These are phyloP conservation scores for Melanotaenia boesemani DNA, from an alignment of 2,797 vertebrate genomes.

Conservation along the genomic window DNA sequence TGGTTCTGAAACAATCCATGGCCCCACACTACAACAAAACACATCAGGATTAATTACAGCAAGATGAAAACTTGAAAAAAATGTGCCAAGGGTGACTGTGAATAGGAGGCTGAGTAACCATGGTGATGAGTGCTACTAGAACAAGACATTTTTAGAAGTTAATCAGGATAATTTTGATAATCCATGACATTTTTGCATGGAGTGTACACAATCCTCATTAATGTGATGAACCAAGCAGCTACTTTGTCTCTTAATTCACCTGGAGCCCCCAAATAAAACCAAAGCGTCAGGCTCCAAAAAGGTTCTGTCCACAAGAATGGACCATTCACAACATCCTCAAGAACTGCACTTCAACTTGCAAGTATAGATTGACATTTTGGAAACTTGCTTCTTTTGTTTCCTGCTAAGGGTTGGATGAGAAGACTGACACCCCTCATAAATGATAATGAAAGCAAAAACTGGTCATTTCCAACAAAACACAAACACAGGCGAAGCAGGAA, in stretches of 20 bases:
- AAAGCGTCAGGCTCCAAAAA: slow-evolving; percentile 19
- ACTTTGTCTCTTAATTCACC: slow-evolving; percentile 8
- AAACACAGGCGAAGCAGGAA: slow-evolving; percentile 6
- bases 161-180: slow-evolving; percentile 23
- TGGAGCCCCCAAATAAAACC: slow-evolving; percentile 26
- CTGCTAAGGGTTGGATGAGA: slow-evolving; percentile 8
- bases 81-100: slow-evolving; percentile 40
- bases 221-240: slow-evolving; percentile 40
- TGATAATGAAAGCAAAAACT: neutral
- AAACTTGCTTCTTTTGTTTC: slow-evolving; percentile 12
- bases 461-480: slow-evolving; percentile 21
- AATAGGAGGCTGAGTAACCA: slow-evolving; percentile 30
- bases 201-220: slow-evolving; percentile 17
- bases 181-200: slow-evolving; percentile 13
- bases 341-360: slow-evolving; percentile 28
- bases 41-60: slow-evolving; percentile 48
- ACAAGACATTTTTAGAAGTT: slow-evolving; percentile 40
- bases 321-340: slow-evolving; percentile 22
- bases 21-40: slow-evolving; percentile 58
- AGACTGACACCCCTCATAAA: neutral
- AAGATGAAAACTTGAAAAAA: slow-evolving; percentile 40
- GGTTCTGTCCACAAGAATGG: slow-evolving; percentile 3
- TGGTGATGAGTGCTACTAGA: slow-evolving; percentile 40
- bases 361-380: neutral
- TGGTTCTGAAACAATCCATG: slow-evolving; percentile 52